Percentiles rank a stretch among this genome's conserved stretches.
Evolutionary conservation across 2,888 invertebrate genomes (phyloP).

Genomic region (Proisotoma minuta): DNA sequence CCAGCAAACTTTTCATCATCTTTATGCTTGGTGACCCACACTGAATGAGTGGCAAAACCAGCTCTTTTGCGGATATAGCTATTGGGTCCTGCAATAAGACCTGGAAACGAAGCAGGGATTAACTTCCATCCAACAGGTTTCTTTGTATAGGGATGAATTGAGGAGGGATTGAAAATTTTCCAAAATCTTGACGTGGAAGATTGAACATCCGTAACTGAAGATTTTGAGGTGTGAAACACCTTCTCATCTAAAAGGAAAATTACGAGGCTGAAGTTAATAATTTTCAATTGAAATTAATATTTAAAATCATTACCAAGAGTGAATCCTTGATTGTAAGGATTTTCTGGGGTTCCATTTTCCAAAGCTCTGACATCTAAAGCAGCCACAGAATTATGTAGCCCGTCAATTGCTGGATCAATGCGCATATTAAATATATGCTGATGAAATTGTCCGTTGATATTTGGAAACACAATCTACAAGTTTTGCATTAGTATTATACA

Average conservation of each 20-base stretch:
- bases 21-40: slow-evolving; percentile 40
- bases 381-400: slow-evolving; percentile 31
- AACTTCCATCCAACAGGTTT: slow-evolving; percentile 42
- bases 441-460: slow-evolving; percentile 33
- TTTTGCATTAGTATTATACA: too few relatives aligned
- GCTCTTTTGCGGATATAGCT: slow-evolving; percentile 39
- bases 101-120: slow-evolving; percentile 29
- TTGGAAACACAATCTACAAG: slow-evolving; percentile 26
- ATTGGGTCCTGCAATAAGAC: slow-evolving; percentile 24
- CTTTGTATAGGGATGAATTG: slow-evolving; percentile 35
- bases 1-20: slow-evolving; percentile 37
- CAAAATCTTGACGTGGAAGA: slow-evolving; percentile 31
- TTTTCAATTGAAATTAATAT: not conserved
- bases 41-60: slow-evolving; percentile 33
- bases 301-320: slow-evolving; percentile 7
- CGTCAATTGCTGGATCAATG: slow-evolving; percentile 41
- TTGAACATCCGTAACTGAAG: slow-evolving; percentile 22
- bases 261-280: not conserved
- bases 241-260: slow-evolving; percentile 17
- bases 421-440: slow-evolving; percentile 41
- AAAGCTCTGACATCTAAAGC: slow-evolving; percentile 29
- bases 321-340: slow-evolving; percentile 44
- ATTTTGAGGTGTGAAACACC: slow-evolving; percentile 16
- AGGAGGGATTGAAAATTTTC: slow-evolving; percentile 35
- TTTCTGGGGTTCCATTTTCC: slow-evolving; percentile 20